Base-by-base conservation (phyloP, 2,888 invertebrate species). In the Ophion costatus region DNA sequence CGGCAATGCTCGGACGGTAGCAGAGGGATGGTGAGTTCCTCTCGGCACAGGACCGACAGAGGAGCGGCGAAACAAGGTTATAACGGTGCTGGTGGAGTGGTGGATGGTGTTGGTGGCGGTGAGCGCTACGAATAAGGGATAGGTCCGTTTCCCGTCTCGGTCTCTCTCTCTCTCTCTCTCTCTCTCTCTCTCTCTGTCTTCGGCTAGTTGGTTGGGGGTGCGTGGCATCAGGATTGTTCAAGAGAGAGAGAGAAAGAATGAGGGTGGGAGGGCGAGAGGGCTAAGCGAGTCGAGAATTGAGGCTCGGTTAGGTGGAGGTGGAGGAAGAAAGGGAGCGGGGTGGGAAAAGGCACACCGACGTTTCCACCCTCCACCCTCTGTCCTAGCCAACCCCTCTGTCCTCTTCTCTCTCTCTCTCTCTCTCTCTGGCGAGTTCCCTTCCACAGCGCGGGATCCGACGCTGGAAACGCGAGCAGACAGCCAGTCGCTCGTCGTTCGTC, bases 401-500 rank as follows among this genome's bases (percentile, higher is more conserved):
- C 51, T 82, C 79, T 83, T 67, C 84, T 78, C 77, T 77, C 88
- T 77, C 85, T 63, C 87, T 88, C 80, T 80, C 82, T 70, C 80
- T 82, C 86, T 77, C 80, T 57, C 80, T 83, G 86, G 85, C 86
- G 86, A 38, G 70, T 69, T 82, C 81, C 80, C 84, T 82, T 78
- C 45, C 90, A 78, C 89, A 87, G 85, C 89, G 88, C 89, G 89
- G 89, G 90, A 90, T 91, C 89, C 90, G 89, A 87, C 86, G 88
- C 80, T 90, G 89, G 89, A 91, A 91, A 90, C 89, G 89, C 90
- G 87, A 89, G 90, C 91, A 91, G 91, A 90, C 92, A 87, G 88
- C 86, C 90, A 93, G 93, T 93, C 93, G 93, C 90, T 92, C 91
- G 92, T 90, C 92, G 92, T 92, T 92, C 92, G 93, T 82, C 82